These are phyloP conservation scores for Sclerurus mexicanus DNA, from an alignment of 2,113 vertebrate genomes.

Conservation along the genomic window DNA sequence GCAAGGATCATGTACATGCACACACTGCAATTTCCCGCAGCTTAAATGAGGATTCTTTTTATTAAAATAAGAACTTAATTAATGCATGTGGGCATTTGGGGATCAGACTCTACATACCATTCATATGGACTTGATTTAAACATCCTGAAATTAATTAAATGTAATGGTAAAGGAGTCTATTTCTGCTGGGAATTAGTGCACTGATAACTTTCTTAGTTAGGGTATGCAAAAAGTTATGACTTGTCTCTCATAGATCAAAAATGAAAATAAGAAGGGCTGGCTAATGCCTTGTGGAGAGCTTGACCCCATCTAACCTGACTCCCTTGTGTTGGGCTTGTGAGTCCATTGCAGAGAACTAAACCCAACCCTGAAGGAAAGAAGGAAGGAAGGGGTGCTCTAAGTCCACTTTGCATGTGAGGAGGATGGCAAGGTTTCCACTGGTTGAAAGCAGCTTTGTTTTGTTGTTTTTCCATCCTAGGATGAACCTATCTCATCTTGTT, in stretches of 20 bases:
- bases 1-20: background rate
- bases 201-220: background rate
- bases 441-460: background rate
- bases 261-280: background rate
- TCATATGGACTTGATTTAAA: constrained; percentile 49
- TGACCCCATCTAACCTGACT: background rate
- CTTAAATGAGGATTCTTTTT: constrained; percentile 41
- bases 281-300: background rate
- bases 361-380: background rate
- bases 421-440: background rate
- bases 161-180: background rate
- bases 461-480: background rate
- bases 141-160: constrained; percentile 37
- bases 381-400: background rate
- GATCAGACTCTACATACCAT: background rate
- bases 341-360: background rate
- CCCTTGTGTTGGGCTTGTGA: background rate
- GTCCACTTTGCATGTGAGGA: background rate
- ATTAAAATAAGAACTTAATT: constrained; percentile 59
- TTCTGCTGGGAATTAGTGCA: background rate
- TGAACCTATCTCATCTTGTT: background rate
- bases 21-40: constrained; percentile 22
- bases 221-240: background rate
- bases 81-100: constrained; percentile 43
- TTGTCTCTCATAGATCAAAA: background rate